A percentile compares a stretch with the other conserved stretches of the same genome.
These are phyloP conservation scores for Todiramphus saurophagus DNA, from an alignment of 2,113 vertebrate species.

Conservation along the genomic window DNA sequence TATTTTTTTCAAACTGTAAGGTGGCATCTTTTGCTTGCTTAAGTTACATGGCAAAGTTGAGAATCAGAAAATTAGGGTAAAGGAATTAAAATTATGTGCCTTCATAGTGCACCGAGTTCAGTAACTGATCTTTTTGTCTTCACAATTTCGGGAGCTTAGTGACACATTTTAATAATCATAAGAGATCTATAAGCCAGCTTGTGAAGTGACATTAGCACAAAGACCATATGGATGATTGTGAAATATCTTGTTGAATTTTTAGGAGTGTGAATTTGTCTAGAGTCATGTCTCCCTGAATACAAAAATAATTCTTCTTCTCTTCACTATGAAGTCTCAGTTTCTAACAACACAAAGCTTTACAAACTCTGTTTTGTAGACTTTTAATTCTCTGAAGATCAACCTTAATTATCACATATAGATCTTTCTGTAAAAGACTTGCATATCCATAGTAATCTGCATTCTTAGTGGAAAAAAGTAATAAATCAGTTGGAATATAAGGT, in stretches of 20 bases:
- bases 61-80: background rate
- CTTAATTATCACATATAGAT: background rate
- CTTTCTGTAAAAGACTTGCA: background rate
- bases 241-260: slow-evolving; percentile 67
- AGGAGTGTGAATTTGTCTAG: slow-evolving; percentile 64
- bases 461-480: background rate
- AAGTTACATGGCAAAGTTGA: background rate
- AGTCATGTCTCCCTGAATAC: slow-evolving; percentile 46
- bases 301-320: slow-evolving; percentile 62
- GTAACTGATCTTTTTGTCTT: slow-evolving; percentile 61
- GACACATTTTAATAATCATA: slow-evolving; percentile 67
- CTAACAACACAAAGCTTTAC: background rate
- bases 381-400: background rate
- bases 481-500: background rate
- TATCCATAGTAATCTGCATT: background rate
- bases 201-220: slow-evolving; percentile 66
- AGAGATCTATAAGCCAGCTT: slow-evolving; percentile 63
- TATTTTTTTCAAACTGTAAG: background rate
- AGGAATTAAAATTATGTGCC: background rate
- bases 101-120: slow-evolving; percentile 28
- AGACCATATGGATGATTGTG: slow-evolving; percentile 70
- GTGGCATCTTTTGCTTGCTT: background rate
- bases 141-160: slow-evolving; percentile 45
- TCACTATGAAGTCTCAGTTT: slow-evolving; percentile 19
- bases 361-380: background rate